phyloP scores from a whole-genome alignment of 2,113 vertebrate genomes.

The Butorides virescens region DNA sequence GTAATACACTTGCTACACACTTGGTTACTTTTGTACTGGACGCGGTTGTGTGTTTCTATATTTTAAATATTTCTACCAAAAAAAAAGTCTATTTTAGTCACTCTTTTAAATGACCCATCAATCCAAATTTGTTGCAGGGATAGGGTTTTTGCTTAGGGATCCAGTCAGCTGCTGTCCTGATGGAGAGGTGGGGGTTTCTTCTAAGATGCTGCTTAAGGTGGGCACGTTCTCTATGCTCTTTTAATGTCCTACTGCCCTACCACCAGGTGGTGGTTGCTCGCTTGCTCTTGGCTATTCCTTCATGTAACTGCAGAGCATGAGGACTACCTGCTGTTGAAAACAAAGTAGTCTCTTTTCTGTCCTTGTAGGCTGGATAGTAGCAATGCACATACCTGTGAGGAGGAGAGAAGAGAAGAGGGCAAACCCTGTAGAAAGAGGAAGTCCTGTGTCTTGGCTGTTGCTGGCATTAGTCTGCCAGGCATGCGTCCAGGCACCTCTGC shows the following conservation, averaged over 20 bases:
- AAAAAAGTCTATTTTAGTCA: neutral
- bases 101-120: neutral
- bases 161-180: neutral
- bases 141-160: neutral
- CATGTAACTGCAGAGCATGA: neutral
- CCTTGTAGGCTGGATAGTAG: neutral
- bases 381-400: neutral
- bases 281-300: neutral
- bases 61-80: neutral
- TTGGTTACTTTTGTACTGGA: neutral
- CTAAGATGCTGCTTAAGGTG: neutral
- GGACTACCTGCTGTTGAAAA: neutral
- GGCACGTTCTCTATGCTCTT: neutral
- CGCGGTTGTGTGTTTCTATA: neutral
- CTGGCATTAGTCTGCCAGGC: neutral
- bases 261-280: neutral
- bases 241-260: neutral
- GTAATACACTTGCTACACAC: neutral
- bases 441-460: neutral
- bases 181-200: neutral
- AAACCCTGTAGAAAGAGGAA: neutral
- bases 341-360: neutral
- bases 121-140: neutral
- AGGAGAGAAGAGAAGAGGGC: neutral
- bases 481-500: neutral